Conservation (phyloP, 92 coral and sea anemone species). For the Zoanthus sansibaricus region DNA sequence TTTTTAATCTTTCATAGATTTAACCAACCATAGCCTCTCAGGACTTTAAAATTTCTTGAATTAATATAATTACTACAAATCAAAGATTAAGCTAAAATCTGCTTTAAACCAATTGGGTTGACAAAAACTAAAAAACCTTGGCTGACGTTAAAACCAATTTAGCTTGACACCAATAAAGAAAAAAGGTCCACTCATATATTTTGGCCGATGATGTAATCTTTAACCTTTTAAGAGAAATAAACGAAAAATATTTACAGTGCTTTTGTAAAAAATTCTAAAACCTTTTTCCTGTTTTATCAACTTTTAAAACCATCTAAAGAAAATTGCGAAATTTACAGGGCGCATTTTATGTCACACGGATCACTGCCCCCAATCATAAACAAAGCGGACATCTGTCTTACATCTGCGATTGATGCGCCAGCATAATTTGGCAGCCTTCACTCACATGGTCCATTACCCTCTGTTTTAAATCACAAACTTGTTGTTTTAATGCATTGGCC, state of each 20-base stretch:
- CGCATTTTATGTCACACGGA: constrained; percentile 27
- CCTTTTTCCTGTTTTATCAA: neutral
- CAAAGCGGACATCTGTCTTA: constrained; percentile 45
- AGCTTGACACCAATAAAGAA: neutral
- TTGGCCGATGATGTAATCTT: constrained; percentile 40
- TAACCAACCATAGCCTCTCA: neutral
- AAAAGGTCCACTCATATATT: neutral
- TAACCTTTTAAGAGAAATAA: constrained; percentile 3
- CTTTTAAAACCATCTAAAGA: neutral
- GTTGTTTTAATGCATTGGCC: constrained; percentile 96
- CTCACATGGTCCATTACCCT: constrained; percentile 99
- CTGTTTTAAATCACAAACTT: constrained; percentile 97
- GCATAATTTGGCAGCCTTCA: constrained; percentile 98
- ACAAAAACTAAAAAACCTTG: too few species aligned
- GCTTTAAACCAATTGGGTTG: too few species aligned
- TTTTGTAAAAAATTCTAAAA: neutral
- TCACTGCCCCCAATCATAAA: constrained; percentile 26
- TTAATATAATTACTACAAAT: neutral
- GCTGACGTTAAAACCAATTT: too few species aligned
- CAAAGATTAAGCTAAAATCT: neutral
- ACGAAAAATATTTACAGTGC: neutral
- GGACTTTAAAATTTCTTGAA: neutral
- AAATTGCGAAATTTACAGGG: constrained; percentile 1
- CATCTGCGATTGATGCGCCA: constrained; percentile 92
- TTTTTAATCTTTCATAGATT: constrained; percentile 9